Conservation (phyloP, 2,888 invertebrate genomes). For the Leptopilina syphax region DNA sequence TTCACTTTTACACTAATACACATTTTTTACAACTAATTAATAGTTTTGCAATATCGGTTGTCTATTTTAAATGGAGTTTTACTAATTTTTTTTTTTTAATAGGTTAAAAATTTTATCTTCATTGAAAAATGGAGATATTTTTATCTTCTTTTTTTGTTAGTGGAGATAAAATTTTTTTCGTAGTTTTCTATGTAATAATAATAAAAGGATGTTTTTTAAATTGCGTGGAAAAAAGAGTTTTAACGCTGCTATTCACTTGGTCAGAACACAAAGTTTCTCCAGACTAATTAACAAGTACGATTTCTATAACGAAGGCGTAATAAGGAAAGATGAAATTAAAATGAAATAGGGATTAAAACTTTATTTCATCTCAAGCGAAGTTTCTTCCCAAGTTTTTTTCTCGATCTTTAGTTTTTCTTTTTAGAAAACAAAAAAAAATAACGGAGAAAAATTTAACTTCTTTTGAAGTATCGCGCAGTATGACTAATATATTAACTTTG, state of each 20-base stretch:
- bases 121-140: no score
- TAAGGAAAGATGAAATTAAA: constrained; percentile 20
- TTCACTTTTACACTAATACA: no score
- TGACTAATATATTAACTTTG: no score
- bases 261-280: constrained; percentile 17
- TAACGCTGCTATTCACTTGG: not conserved
- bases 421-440: not conserved
- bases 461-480: no score
- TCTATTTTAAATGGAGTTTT: no score
- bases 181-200: not conserved
- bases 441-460: no score
- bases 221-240: not conserved
- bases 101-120: no score
- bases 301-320: constrained; percentile 20
- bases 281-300: constrained; percentile 6
- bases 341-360: constrained; percentile 6
- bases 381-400: not conserved
- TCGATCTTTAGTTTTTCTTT: not conserved
- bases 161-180: no score
- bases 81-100: no score
- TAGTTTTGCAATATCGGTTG: no score
- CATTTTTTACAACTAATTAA: no score
- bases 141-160: no score
- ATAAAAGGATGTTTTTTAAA: not conserved
- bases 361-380: not conserved